Evolutionary conservation across 2,888 invertebrate genomes (phyloP).

Genomic region (Mesopsocus fuscifrons): DNA sequence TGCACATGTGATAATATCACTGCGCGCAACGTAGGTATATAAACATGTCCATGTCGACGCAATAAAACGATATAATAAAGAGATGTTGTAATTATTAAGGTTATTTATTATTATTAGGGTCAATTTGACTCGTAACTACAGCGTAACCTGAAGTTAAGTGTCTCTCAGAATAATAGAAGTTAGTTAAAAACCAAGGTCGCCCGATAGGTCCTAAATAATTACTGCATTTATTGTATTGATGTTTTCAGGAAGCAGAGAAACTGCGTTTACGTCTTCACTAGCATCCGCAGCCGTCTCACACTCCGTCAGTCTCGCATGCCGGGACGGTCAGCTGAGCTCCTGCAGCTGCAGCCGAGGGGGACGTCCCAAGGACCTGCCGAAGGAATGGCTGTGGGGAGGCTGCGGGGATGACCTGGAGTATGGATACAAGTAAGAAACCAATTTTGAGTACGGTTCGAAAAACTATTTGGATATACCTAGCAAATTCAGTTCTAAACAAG

Average conservation of each 20-base stretch:
- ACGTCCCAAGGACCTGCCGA: conserved; percentile 63
- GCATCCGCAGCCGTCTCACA: conserved; percentile 78
- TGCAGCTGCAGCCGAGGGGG: conserved; percentile 77
- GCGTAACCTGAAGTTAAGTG: too few relatives aligned
- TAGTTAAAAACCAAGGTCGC: too few relatives aligned
- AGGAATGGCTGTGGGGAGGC: conserved; percentile 96
- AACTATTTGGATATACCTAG: not conserved
- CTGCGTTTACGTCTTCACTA: conserved; percentile 81
- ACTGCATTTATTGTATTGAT: too few relatives aligned
- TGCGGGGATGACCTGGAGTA: conserved; percentile 95
- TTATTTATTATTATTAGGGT: too few relatives aligned
- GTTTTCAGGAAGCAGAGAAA: conserved; percentile 74
- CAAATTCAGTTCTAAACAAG: not conserved
- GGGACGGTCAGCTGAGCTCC: conserved; percentile 73
- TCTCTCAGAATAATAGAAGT: too few relatives aligned
- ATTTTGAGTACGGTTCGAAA: too few relatives aligned
- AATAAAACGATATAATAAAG: too few relatives aligned
- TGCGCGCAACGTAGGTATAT: too few relatives aligned
- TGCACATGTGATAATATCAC: too few relatives aligned
- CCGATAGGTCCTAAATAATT: not conserved
- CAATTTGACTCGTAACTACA: too few relatives aligned
- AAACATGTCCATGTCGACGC: too few relatives aligned
- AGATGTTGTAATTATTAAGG: too few relatives aligned
- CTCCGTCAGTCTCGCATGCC: conserved; percentile 72
- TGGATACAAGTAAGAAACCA: conserved; percentile 72